phyloP scores from a whole-genome alignment of 2,797 vertebrate species.

The Microctenopoma stevenorrisi region DNA sequence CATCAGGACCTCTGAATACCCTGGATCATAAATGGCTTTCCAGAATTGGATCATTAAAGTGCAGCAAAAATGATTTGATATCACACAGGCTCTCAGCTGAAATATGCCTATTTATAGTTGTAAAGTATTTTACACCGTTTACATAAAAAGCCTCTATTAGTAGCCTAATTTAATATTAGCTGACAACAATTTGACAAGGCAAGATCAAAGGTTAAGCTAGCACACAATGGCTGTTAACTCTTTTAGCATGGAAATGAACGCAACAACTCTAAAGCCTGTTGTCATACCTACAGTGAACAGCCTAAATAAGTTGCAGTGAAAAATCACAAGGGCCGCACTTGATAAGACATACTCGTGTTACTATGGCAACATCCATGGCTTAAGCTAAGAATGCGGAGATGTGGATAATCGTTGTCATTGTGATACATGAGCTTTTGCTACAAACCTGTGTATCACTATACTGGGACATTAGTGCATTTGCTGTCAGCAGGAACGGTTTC shows the following conservation, averaged over 20 bases:
- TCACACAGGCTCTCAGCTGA: conserved; percentile 56
- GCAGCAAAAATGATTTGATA: conserved; percentile 66
- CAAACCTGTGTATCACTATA: conserved; percentile 66
- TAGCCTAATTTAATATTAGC: conserved; percentile 76
- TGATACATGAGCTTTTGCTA: conserved; percentile 74
- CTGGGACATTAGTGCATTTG: conserved; percentile 50
- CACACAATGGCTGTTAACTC: conserved; percentile 78
- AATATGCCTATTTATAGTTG: conserved; percentile 77
- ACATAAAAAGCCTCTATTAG: conserved; percentile 78
- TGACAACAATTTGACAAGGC: conserved; percentile 77
- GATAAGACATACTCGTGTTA: conserved; percentile 90
- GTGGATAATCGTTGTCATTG: conserved; percentile 84
- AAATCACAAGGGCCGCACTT: conserved; percentile 87
- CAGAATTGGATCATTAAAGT: conserved; percentile 48
- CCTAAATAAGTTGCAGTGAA: conserved; percentile 88
- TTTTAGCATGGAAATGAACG: conserved; percentile 87
- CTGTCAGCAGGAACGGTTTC: conserved; percentile 39
- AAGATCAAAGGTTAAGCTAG: conserved; percentile 80
- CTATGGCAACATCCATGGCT: conserved; percentile 89
- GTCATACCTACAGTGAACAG: conserved; percentile 88
- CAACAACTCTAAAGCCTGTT: conserved; percentile 85
- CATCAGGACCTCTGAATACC: conserved; percentile 43
- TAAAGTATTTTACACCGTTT: conserved; percentile 73
- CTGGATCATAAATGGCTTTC: conserved; percentile 43
- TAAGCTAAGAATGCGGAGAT: conserved; percentile 87